A percentile compares a stretch with the other conserved stretches of the same genome.
phyloP scores from a whole-genome alignment of 2,113 vertebrate species.

The Odontesthes bonariensis region DNA sequence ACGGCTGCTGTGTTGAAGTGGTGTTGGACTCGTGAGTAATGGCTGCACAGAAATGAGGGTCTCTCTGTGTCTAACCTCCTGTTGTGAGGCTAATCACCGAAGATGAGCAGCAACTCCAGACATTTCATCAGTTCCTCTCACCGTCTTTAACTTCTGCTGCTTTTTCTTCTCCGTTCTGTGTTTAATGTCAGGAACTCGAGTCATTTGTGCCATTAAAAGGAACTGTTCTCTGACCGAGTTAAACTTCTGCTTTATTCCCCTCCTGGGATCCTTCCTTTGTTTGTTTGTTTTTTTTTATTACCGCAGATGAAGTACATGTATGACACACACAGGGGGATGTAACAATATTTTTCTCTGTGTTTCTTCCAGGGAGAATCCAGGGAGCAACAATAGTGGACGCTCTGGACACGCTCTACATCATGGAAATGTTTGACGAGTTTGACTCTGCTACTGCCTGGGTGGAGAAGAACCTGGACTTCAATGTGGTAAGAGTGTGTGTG shows the following conservation, averaged over 20 bases:
- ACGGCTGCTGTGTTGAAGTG: not conserved
- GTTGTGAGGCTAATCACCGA: slow-evolving; percentile 56
- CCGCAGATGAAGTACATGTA: not conserved
- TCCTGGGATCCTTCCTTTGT: not conserved
- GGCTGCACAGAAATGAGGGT: slow-evolving; percentile 21
- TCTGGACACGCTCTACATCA: slow-evolving; percentile 94
- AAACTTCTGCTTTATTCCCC: too few relatives aligned
- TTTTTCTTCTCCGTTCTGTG: slow-evolving; percentile 13
- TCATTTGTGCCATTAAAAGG: slow-evolving; percentile 5
- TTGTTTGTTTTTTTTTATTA: too few relatives aligned
- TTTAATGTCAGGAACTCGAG: slow-evolving; percentile 29
- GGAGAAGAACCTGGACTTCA: slow-evolving; percentile 95
- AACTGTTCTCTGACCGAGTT: too few relatives aligned
- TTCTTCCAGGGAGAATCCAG: slow-evolving; percentile 80
- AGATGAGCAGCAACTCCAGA: slow-evolving; percentile 54
- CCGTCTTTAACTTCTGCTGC: slow-evolving; percentile 57
- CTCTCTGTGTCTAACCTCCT: slow-evolving; percentile 53
- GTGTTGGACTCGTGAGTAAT: slow-evolving; percentile 26
- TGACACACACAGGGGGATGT: not conserved
- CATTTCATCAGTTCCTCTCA: slow-evolving; percentile 50
- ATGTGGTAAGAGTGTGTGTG: slow-evolving; percentile 87
- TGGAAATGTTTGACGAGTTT: slow-evolving; percentile 97
- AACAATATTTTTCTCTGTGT: too few relatives aligned
- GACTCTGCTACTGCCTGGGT: slow-evolving; percentile 94
- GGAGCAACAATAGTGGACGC: slow-evolving; percentile 98